phyloP scores from a whole-genome alignment of 2,888 invertebrate species.

The Mactromeris polynyma region DNA sequence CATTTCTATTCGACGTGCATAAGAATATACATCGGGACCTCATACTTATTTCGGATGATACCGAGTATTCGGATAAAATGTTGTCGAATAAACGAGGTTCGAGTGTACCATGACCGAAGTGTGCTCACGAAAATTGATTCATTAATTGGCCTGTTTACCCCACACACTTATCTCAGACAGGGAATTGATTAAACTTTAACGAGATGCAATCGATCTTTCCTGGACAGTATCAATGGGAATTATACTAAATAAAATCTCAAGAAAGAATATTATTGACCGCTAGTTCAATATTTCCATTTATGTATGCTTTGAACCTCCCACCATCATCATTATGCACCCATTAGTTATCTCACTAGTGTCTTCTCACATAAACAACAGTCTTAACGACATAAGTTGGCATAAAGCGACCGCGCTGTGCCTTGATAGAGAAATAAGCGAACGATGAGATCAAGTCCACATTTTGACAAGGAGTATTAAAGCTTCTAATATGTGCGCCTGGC shows the following conservation, averaged over 20 bases:
- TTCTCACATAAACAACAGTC: not conserved
- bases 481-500: no score
- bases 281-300: not conserved
- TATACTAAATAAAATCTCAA: not conserved
- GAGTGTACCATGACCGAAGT: not conserved
- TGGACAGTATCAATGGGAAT: not conserved
- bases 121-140: conserved; percentile 14
- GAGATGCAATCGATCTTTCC: not conserved
- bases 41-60: no score
- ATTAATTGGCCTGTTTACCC: not conserved
- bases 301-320: conserved; percentile 1
- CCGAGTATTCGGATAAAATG: no score
- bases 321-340: not conserved
- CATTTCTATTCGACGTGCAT: no score
- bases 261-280: not conserved
- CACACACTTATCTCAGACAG: not conserved
- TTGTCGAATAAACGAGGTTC: no score
- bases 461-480: no score
- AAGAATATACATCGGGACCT: no score
- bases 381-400: no score
- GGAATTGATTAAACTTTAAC: not conserved
- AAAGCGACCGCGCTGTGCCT: not conserved
- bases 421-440: not conserved
- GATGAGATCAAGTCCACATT: no score
- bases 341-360: not conserved